These are phyloP conservation scores for Collichthys lucidus DNA, from an alignment of 2,113 vertebrate genomes.

Conservation along the genomic window DNA sequence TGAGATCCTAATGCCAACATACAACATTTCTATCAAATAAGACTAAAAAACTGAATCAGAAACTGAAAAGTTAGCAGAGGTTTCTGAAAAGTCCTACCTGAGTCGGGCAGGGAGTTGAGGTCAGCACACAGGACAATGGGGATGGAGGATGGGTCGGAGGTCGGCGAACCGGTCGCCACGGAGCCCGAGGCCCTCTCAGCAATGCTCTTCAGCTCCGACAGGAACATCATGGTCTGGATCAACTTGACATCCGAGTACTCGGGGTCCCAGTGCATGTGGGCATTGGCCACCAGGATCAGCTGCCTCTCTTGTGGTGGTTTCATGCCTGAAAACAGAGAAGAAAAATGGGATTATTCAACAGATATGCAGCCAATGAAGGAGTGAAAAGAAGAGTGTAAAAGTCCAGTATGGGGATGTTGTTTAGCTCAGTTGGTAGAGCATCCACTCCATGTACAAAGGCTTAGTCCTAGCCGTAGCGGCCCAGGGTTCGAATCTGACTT, in stretches of 20 bases:
- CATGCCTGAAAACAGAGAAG: conserved; percentile 80
- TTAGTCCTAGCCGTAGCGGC: too few relatives aligned
- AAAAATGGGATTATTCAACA: background rate
- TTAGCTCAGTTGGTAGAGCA: too few relatives aligned
- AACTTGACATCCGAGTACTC: conserved; percentile 98
- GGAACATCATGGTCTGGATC: conserved; percentile 99
- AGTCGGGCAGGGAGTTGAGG: conserved; percentile 99
- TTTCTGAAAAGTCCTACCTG: conserved; percentile 84
- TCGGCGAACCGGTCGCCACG: conserved; percentile 84
- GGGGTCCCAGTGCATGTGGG: conserved; percentile 99
- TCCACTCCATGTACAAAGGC: too few relatives aligned
- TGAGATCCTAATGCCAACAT: background rate
- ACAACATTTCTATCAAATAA: background rate
- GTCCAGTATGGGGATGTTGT: background rate
- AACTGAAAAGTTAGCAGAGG: background rate
- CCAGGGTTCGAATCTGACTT: too few relatives aligned
- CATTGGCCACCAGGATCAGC: conserved; percentile 95
- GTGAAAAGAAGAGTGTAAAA: background rate
- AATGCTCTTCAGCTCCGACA: conserved; percentile 98
- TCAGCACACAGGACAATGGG: conserved; percentile 98
- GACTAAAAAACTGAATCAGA: background rate
- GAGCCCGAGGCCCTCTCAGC: conserved; percentile 91
- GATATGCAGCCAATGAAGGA: background rate
- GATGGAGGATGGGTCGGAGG: conserved; percentile 90
- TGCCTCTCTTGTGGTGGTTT: conserved; percentile 91